A percentile compares a stretch with the other conserved stretches of the same genome.
These are phyloP conservation scores for Micropoecilia bifurca DNA, from an alignment of 2,797 vertebrate species.

Conservation along the genomic window DNA sequence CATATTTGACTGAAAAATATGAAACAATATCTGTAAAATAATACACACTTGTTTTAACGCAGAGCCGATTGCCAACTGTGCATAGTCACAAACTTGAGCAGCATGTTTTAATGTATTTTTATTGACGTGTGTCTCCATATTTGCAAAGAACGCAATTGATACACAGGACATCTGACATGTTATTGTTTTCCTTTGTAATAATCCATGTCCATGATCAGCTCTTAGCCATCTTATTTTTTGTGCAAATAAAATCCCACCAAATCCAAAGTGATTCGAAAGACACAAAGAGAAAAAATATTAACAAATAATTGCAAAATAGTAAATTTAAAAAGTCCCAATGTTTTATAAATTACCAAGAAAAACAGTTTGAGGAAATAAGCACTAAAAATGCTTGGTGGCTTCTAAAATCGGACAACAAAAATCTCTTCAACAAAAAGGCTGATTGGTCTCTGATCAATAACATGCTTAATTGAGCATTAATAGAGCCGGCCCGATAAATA, in stretches of 20 bases:
- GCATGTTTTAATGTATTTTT: constrained; percentile 9
- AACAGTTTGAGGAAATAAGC: background rate
- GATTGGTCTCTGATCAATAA: background rate
- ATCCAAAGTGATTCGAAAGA: no score
- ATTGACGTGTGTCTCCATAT: constrained; percentile 48
- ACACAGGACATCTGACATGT: background rate
- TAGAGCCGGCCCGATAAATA: background rate
- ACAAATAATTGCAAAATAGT: background rate
- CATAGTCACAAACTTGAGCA: constrained; percentile 4
- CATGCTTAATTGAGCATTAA: background rate
- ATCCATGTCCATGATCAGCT: background rate
- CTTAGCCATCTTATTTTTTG: background rate
- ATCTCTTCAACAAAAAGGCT: background rate
- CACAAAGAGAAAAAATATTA: background rate
- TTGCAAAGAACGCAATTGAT: constrained; percentile 19
- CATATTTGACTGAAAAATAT: background rate
- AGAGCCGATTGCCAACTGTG: background rate
- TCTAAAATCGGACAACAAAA: background rate
- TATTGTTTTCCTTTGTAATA: background rate
- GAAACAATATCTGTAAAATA: background rate
- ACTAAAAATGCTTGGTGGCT: background rate
- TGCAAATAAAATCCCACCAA: background rate
- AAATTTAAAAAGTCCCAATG: background rate
- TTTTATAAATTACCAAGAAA: background rate
- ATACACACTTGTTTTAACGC: no score